phyloP scores from a whole-genome alignment of 2,888 invertebrate genomes.

The Axea sp. region DNA sequence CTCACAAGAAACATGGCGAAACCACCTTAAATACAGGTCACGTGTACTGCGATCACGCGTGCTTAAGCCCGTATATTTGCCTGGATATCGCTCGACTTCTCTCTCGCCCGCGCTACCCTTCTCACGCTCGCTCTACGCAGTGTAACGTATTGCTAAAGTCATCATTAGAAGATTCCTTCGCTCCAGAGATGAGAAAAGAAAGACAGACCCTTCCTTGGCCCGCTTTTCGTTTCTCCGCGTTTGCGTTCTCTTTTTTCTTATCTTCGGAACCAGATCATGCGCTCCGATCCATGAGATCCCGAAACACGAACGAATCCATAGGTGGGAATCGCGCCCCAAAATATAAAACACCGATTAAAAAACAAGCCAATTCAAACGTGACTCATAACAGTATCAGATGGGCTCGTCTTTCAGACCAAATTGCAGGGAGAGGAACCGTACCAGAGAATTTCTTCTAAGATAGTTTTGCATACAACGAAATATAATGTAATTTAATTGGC shows the following conservation, averaged over 20 bases:
- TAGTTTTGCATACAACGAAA: conserved; percentile 42
- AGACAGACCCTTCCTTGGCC: conserved; percentile 47
- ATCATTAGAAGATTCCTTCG: conserved; percentile 71
- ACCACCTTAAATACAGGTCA: conserved; percentile 77
- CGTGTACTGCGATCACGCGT: conserved; percentile 69
- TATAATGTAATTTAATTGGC: conserved; percentile 43
- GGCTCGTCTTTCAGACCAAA: conserved; percentile 37
- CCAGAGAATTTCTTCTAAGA: conserved; percentile 6
- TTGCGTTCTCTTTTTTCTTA: conserved; percentile 20
- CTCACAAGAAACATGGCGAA: conserved; percentile 65
- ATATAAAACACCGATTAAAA: conserved; percentile 66
- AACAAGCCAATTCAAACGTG: conserved; percentile 47
- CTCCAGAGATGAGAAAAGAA: conserved; percentile 42
- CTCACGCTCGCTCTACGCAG: conserved; percentile 49
- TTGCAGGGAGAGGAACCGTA: conserved; percentile 19
- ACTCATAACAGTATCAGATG: conserved; percentile 43
- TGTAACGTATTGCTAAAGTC: conserved; percentile 68
- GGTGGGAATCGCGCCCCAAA: conserved; percentile 71
- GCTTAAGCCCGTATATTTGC: conserved; percentile 66
- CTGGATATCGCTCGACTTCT: conserved; percentile 61
- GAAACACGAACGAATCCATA: conserved; percentile 58
- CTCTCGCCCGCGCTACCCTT: conserved; percentile 46
- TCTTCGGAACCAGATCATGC: conserved; percentile 53
- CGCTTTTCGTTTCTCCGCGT: conserved; percentile 35
- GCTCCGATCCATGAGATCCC: conserved; percentile 39